Base-by-base conservation (phyloP, 53 echinoderm and acorn worm species). In the Antedon mediterranea region DNA sequence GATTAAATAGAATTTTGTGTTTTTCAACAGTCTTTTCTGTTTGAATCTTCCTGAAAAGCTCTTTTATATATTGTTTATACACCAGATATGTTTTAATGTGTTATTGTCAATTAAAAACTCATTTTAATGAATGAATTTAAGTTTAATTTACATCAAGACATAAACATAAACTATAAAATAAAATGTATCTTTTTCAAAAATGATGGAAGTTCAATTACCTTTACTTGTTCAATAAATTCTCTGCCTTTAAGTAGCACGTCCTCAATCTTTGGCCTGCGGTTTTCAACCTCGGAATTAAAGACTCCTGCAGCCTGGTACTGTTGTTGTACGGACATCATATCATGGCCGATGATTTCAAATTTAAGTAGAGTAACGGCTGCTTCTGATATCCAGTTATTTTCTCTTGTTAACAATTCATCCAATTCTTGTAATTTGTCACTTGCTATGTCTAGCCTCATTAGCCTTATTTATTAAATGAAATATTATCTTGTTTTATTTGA, bases 351-450 rank as follows among this genome's bases (percentile, higher is more conserved):
- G 73, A 86, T 85, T 18, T 85, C 85, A 79, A 98, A 89, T 80
- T 92, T 92, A 79, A 98, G 85, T 30, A 98, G 89, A n/a, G 83
- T 88, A 43, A 92, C 90, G 83, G 93, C 92, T 0, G 98, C 92
- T 71, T 87, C 89, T 3, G 92, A 82, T 80, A 98, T 84, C 98
- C 98, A 98, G 83, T 98, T 98, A 43, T 88, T 93, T 43, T 98
- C 98, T 4, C 44, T 79, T 28, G 89, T 90, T 33, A 88, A 57
- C 30, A 78, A 78, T 73, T 86, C 82, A 2, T 76, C 81, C 74
- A 90, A 83, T 33, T 88, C 90, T 34, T 92, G 91, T 30, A 98
- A 86, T 33, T 84, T 74, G 72, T 90, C 90, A 28, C 87, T 82
- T 0, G 86, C 84, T 76, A 83, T 74, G 83, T 88, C 88, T 28